Evolutionary conservation across 35 echinoderm and acorn worm species (phyloP).

Genomic region (Ophiothrix spiculata): DNA sequence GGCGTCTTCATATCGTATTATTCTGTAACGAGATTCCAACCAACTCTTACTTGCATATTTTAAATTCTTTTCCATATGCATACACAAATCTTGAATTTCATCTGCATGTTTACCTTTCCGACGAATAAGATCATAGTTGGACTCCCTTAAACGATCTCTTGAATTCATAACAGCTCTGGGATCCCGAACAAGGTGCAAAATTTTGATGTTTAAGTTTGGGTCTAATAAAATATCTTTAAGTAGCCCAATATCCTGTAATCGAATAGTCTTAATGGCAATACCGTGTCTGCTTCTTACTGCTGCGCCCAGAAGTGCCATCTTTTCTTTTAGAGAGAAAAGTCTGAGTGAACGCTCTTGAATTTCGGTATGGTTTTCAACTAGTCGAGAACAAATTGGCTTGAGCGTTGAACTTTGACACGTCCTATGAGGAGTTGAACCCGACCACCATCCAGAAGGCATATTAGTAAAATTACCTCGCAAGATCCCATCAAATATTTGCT

Average conservation of each 20-base stretch:
- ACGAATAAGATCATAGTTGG: too few species aligned
- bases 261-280: not conserved
- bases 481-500: not conserved
- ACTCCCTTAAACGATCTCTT: too few species aligned
- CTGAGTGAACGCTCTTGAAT: not conserved
- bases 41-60: too few species aligned
- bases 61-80: too few species aligned
- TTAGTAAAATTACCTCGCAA: not conserved
- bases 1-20: too few species aligned
- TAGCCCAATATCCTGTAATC: not conserved
- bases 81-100: too few species aligned
- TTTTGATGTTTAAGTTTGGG: too few species aligned
- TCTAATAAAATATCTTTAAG: too few species aligned
- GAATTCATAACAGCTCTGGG: too few species aligned
- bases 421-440: not conserved
- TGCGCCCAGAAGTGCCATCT: not conserved
- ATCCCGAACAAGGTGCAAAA: too few species aligned
- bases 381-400: not conserved
- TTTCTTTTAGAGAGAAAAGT: not conserved
- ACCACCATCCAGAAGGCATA: not conserved
- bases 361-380: not conserved
- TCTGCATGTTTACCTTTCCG: too few species aligned
- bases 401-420: not conserved
- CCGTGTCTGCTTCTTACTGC: not conserved
- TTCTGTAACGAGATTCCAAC: too few species aligned